A percentile compares a stretch with the other conserved stretches of the same genome.
Evolutionary conservation across 2,113 vertebrate species (phyloP).

Genomic region (Pseudois nayaur): DNA sequence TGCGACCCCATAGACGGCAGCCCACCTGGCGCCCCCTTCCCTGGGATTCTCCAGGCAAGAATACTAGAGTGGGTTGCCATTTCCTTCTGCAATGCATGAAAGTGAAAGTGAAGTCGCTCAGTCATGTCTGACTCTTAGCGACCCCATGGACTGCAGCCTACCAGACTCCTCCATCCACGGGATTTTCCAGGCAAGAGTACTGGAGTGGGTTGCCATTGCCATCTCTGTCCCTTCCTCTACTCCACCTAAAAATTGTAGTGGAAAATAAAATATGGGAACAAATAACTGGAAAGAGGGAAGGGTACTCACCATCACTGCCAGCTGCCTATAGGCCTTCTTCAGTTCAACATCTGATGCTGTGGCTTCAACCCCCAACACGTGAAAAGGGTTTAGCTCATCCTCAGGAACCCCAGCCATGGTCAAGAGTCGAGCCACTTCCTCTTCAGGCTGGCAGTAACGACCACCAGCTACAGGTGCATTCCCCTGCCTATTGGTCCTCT

Average conservation of each 20-base stretch:
- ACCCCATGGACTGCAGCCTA: too few relatives aligned
- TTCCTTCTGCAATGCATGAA: too few relatives aligned
- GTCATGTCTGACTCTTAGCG: too few relatives aligned
- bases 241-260: not conserved
- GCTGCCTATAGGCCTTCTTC: conserved; percentile 91
- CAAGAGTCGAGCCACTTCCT: conserved; percentile 90
- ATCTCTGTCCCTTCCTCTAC: not conserved
- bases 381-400: conserved; percentile 93
- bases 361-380: conserved; percentile 89
- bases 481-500: conserved; percentile 60
- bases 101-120: too few relatives aligned
- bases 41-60: too few relatives aligned
- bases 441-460: conserved; percentile 79
- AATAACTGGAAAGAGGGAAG: not conserved
- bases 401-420: conserved; percentile 88
- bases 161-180: too few relatives aligned
- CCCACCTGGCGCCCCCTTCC: too few relatives aligned
- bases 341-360: conserved; percentile 90
- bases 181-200: too few relatives aligned
- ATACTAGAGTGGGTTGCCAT: too few relatives aligned
- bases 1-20: too few relatives aligned
- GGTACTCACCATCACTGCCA: conserved; percentile 81
- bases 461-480: conserved; percentile 75
- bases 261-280: conserved; percentile 11
- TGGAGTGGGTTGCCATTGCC: too few relatives aligned